Base-by-base conservation (phyloP, 2,113 vertebrate species). In the Erythrocercus mccallii region DNA sequence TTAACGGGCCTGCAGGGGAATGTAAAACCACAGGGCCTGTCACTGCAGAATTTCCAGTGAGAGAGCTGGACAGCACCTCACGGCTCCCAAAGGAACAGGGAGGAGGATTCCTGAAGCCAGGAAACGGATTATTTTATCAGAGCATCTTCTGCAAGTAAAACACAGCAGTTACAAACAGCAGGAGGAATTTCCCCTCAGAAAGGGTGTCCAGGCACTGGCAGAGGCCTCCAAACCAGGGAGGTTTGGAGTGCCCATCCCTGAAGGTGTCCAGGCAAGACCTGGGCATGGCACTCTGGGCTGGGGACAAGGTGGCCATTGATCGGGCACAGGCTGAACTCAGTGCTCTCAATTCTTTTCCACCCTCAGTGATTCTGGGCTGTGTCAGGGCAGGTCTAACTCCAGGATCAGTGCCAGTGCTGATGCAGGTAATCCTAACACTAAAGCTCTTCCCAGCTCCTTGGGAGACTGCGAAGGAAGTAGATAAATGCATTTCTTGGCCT, bases 261-360 rank as follows among this genome's bases (percentile, higher is more conserved):
- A 28, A 30, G 60, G 10, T 24, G 50, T 5, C 15, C 35, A 2
- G 10, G 28, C 17, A 28, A 30, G 1, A 10, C 3, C 42, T 66
- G 61, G 25, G 3, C 0, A 6, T 44, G 62, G 53, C 72, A 68
- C 72, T 31, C 44, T 58, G 71, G 44, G 58, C 51, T 74, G 35
- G 31, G 35, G 13, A 66, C 61, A 42, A 31, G 44, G 31, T 27
- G 53, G 31, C 8, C 0, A 24, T 2, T n/a, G n/a, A n/a, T n/a
- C 0, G 1, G 70, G 6, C 12, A 76, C 60, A 25, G 50, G 2
- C 2, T 9, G 48, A 4, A 10, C 15, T 64, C 5, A 0, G 7
- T 45, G 48, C 9, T n/a, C 58, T 73, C 58, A n/a, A 24, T 6
- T 56, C 50, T 24, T 28, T 28, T 5, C 53, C 72, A 68, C 9